Percentiles rank a stretch among this genome's conserved stretches.
phyloP scores from a whole-genome alignment of 2,888 invertebrate genomes.

The Drosophila birchii region DNA sequence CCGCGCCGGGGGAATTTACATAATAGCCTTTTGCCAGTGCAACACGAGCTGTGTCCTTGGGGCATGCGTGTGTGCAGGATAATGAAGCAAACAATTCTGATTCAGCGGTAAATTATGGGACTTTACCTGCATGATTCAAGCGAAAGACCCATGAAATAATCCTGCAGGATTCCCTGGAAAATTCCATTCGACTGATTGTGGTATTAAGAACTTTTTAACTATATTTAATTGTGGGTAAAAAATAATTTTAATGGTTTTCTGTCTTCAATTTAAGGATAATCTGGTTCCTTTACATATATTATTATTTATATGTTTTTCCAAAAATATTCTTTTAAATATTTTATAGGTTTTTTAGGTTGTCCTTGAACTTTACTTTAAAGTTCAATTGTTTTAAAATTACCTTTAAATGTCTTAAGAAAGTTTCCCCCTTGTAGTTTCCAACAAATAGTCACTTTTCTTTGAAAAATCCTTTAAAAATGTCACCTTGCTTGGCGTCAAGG shows the following conservation, averaged over 20 bases:
- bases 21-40: conserved; percentile 41
- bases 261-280: too few species aligned
- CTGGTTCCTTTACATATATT: too few species aligned
- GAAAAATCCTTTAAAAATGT: not conserved
- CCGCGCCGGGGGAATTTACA: conserved; percentile 42
- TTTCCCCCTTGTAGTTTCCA: not conserved
- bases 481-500: conserved; percentile 6
- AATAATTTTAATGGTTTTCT: not conserved
- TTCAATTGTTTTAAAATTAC: not conserved
- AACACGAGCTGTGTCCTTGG: conserved; percentile 15
- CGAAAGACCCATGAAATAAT: not conserved
- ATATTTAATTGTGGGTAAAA: not conserved
- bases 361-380: not conserved
- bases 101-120: conserved; percentile 27
- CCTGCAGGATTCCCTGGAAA: conserved; percentile 1
- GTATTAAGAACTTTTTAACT: not conserved
- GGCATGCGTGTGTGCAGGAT: conserved; percentile 29
- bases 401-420: not conserved
- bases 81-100: conserved; percentile 27
- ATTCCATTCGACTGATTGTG: not conserved
- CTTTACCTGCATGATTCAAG: conserved; percentile 6
- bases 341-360: too few species aligned
- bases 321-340: not conserved
- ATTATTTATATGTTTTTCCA: too few species aligned
- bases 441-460: not conserved